These are phyloP conservation scores for Apolygus lucorum DNA, from an alignment of 1,140 invertebrate genomes.

Conservation along the genomic window DNA sequence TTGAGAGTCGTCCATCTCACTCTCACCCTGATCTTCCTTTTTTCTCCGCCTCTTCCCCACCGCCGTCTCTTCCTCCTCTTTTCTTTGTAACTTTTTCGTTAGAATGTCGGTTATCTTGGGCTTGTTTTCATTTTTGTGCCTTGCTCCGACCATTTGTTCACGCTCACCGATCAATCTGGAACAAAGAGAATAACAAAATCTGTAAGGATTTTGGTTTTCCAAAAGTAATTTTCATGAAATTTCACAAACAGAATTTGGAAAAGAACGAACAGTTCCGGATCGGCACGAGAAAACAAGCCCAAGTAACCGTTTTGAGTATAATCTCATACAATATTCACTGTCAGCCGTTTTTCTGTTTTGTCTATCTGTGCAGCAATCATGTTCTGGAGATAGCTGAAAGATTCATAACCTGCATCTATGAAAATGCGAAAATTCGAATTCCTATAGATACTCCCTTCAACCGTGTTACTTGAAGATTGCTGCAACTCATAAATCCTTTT, in stretches of 20 bases:
- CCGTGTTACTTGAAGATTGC: no score
- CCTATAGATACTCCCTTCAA: no score
- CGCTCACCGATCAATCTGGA: constrained; percentile 20
- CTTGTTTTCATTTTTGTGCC: constrained; percentile 20
- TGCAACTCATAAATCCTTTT: no score
- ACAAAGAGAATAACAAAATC: constrained; percentile 19
- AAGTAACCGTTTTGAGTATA: no score
- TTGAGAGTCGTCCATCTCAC: constrained; percentile 21
- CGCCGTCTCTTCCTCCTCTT: constrained; percentile 28
- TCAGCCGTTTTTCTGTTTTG: no score
- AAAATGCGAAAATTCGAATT: no score
- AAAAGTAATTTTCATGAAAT: background rate
- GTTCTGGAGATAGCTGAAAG: no score
- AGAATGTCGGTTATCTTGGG: constrained; percentile 29
- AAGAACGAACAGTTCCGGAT: background rate
- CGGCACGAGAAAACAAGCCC: background rate
- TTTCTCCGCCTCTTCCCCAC: constrained; percentile 24
- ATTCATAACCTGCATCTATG: no score
- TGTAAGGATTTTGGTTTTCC: background rate
- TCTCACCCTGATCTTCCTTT: constrained; percentile 23
- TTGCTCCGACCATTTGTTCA: constrained; percentile 20
- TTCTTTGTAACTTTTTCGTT: constrained; percentile 25
- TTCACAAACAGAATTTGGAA: constrained; percentile 5
- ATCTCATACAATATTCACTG: no score
- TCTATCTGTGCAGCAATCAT: no score